Evolutionary conservation across 2,888 invertebrate species (phyloP), one percentile per base, ranked within the genome.

Genomic region (Esperia sulphurella): DNA sequence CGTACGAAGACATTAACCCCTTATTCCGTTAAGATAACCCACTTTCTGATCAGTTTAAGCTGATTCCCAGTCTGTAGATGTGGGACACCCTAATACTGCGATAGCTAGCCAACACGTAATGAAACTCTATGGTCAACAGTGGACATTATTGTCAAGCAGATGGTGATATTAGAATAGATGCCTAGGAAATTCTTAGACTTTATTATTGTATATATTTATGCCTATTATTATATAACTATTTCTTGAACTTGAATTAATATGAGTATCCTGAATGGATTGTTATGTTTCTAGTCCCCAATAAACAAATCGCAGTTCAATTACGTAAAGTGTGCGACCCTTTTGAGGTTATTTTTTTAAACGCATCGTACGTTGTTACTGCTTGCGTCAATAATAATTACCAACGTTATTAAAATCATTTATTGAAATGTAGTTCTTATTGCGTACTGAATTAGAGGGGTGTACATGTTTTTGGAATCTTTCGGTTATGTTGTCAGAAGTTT

Each of bases 291-390:
- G 59, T 57, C 68, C 68, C 63, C 59, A 71, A 59, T 67, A 77
- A 77, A 78, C 71, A 79, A 77, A 77, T 76, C 75, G 63, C 63
- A 50, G 74, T 76, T 75, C 79, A 78, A 83, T 79, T 78, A 79
- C 57, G 53, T 65, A 58, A 65, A 73, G 72, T 72, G 75, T 73
- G 73, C 71, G 74, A 81, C 79, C 80, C 83, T 68, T 67, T 75
- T 73, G 68, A 67, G 66, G 69, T 66, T 71, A 67, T 68, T 68
- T 71, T 62, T 63, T 63, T 58, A 62, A 68, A 63, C 58, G 63
- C 63, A 62, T 64, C 62, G 62, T 47, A 66, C 68, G 70, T 72
- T 76, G 71, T 73, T 69, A 69, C 64, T 65, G 58, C 54, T 2
- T 7, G 51, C 58, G 63, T 52, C 53, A n/a, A 30, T n/a, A 41